Conservation (phyloP, 2,888 invertebrate species). For the Nymphalis polychloros region DNA sequence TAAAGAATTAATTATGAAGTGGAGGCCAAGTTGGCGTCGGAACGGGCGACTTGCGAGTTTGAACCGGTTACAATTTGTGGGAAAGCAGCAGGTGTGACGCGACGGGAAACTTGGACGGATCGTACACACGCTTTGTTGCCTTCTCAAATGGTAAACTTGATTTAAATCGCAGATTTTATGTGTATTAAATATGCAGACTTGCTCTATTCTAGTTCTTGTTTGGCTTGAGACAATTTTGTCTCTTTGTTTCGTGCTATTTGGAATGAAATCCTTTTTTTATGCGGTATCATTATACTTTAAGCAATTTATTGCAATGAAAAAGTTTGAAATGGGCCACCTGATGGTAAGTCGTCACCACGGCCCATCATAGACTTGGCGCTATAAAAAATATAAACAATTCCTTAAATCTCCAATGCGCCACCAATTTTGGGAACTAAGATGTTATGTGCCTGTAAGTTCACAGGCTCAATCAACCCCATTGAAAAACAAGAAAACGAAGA, state of each 20-base stretch:
- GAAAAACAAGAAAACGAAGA: no score
- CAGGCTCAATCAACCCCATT: no score
- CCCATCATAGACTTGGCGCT: no score
- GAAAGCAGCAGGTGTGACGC: conserved; percentile 75
- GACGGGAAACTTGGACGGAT: conserved; percentile 64
- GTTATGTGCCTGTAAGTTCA: no score
- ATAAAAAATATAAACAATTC: no score
- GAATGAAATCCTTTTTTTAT: background rate
- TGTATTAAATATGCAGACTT: conserved; percentile 51
- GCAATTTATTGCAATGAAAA: background rate
- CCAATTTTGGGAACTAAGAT: no score
- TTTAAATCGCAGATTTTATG: conserved; percentile 77
- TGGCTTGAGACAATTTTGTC: background rate
- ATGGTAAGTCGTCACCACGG: no score
- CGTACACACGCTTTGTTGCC: conserved; percentile 76
- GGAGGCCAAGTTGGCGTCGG: conserved; percentile 65
- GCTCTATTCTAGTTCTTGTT: conserved; percentile 16
- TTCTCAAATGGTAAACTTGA: conserved; percentile 76
- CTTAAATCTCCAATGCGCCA: no score
- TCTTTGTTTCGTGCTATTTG: background rate
- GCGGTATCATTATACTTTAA: no score
- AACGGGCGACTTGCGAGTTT: conserved; percentile 68
- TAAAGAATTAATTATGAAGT: conserved; percentile 82
- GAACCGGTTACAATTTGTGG: conserved; percentile 77
- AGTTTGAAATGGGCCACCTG: background rate